Evolutionary conservation across 2,797 vertebrate species (phyloP).

Genomic region (Gymnocypris eckloni): DNA sequence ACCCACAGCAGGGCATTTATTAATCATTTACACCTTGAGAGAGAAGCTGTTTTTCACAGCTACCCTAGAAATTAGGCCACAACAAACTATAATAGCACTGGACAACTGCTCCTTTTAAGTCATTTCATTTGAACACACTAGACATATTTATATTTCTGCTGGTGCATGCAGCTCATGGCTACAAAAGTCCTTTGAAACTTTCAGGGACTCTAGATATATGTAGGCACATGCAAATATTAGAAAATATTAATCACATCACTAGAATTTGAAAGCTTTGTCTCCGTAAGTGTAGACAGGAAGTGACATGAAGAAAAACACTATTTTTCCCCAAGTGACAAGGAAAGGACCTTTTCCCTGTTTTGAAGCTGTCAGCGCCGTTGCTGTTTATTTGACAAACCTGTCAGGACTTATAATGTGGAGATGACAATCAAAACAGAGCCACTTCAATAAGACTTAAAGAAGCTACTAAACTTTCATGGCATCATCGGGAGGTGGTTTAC

Average conservation of each 20-base stretch:
- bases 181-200: constrained; percentile 33
- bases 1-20: constrained; percentile 35
- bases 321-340: constrained; percentile 21
- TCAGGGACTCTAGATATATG: constrained; percentile 18
- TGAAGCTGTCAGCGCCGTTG: constrained; percentile 28
- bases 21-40: constrained; percentile 34
- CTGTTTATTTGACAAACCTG: constrained; percentile 40
- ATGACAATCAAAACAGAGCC: constrained; percentile 52
- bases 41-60: not conserved
- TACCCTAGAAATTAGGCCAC: constrained; percentile 7
- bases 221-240: constrained; percentile 40
- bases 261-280: constrained; percentile 38
- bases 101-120: constrained; percentile 34
- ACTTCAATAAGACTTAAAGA: constrained; percentile 40
- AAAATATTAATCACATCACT: constrained; percentile 41
- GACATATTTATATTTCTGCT: constrained; percentile 8
- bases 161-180: not conserved
- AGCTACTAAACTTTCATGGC: constrained; percentile 34
- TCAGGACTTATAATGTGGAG: constrained; percentile 41
- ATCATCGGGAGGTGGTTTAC: constrained; percentile 42
- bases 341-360: constrained; percentile 35
- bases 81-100: constrained; percentile 8
- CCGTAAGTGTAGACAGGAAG: constrained; percentile 24
- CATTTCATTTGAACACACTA: constrained; percentile 26
- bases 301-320: not conserved